Evolutionary conservation across 2,113 vertebrate species (phyloP).

Genomic region (Laticauda laticaudata): DNA sequence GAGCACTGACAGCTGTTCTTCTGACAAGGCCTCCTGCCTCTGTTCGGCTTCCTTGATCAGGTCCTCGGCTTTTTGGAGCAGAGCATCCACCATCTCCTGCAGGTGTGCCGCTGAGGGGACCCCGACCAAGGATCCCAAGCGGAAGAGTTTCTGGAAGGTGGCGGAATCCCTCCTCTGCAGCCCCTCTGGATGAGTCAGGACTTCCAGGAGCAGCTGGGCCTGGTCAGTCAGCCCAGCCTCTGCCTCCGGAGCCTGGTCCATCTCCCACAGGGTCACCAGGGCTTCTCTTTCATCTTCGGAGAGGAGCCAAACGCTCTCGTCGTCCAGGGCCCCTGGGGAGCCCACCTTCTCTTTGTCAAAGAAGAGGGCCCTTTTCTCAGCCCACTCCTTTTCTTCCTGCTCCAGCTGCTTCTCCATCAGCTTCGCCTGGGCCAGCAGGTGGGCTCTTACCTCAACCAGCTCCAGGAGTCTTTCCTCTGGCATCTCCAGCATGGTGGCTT

Average conservation of each 20-base stretch:
- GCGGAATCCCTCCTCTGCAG: not conserved
- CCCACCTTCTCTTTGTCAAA: not conserved
- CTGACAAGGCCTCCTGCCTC: not conserved
- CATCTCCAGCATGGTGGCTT: not conserved
- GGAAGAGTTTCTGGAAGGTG: not conserved
- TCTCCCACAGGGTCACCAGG: not conserved
- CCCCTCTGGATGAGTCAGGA: not conserved
- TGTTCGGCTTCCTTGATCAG: not conserved
- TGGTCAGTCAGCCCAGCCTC: not conserved
- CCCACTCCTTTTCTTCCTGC: not conserved
- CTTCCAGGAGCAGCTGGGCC: not conserved
- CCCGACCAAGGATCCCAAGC: not conserved
- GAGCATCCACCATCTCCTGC: not conserved
- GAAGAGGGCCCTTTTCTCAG: not conserved
- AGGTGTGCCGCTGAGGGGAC: rapidly evolving
- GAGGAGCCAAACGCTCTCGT: not conserved
- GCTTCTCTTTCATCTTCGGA: not conserved
- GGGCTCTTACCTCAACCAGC: not conserved
- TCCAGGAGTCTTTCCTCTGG: not conserved
- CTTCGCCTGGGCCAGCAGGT: not conserved
- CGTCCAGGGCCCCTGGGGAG: not conserved
- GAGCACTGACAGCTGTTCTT: rapidly evolving
- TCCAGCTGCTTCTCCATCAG: not conserved
- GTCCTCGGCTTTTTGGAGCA: not conserved
- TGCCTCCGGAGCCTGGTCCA: not conserved